Percentiles rank a stretch among this genome's conserved stretches.
These are phyloP conservation scores for Lepilemur septentrionalis DNA, from an alignment of 2,797 vertebrate species.

Conservation along the genomic window DNA sequence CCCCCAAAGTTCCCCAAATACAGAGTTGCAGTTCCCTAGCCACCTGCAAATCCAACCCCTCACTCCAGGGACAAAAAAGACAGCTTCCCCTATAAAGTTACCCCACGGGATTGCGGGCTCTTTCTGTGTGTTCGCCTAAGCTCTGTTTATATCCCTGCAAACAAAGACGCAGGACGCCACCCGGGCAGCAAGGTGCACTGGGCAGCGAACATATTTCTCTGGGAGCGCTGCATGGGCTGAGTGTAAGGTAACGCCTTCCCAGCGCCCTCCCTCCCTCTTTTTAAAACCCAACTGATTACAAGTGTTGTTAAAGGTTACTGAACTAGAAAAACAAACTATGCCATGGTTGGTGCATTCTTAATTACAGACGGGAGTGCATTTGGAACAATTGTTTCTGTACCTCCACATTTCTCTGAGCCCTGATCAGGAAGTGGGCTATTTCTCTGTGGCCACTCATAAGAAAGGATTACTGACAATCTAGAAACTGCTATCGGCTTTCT, in stretches of 20 bases:
- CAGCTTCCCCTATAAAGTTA: neutral
- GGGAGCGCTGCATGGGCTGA: neutral
- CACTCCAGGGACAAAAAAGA: neutral
- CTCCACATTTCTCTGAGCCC: neutral
- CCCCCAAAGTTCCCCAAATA: neutral
- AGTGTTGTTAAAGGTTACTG: constrained; percentile 52
- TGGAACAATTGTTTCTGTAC: constrained; percentile 10
- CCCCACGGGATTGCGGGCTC: neutral
- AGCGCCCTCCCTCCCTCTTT: neutral
- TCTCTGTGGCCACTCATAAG: neutral
- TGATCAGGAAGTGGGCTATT: constrained; percentile 12
- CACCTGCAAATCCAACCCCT: neutral
- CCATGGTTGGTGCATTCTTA: neutral
- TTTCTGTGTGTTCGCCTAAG: neutral
- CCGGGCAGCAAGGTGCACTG: neutral
- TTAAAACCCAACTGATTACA: constrained; percentile 32
- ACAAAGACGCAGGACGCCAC: constrained; percentile 47
- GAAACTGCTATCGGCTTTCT: constrained; percentile 55
- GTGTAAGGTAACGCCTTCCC: constrained; percentile 23
- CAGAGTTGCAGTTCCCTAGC: neutral
- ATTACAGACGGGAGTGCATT: neutral
- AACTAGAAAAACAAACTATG: neutral
- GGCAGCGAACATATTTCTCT: accelerated
- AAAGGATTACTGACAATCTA: constrained; percentile 59
- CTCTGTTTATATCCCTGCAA: constrained; percentile 39